Percentiles rank a stretch among this genome's conserved stretches.
phyloP scores from a whole-genome alignment of 1,140 invertebrate genomes.

The Hydropsyche tenuis region DNA sequence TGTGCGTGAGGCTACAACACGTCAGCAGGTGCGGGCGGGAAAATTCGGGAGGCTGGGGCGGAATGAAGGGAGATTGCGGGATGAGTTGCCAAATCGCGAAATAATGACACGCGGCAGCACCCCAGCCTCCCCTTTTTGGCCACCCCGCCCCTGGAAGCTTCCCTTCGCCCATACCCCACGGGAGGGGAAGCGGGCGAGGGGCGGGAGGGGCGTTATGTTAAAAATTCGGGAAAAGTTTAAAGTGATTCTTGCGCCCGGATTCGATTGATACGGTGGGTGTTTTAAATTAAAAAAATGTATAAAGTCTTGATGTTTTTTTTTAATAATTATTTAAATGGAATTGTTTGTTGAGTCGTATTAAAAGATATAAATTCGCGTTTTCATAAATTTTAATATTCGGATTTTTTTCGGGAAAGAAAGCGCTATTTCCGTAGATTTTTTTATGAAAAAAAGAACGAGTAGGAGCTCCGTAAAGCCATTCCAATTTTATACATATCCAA shows the following conservation, averaged over 20 bases:
- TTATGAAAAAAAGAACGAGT: slow-evolving; percentile 1
- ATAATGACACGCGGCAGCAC: slow-evolving; percentile 42
- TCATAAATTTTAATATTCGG: background rate
- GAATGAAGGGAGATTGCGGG: slow-evolving; percentile 28
- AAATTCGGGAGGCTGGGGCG: background rate
- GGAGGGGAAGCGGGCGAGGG: too few species aligned
- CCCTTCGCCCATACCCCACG: too few species aligned
- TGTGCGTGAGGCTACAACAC: slow-evolving; percentile 21
- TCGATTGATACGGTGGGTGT: slow-evolving; percentile 42
- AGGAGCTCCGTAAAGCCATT: slow-evolving; percentile 38
- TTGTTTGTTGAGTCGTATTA: too few species aligned
- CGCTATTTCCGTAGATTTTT: slow-evolving; percentile 29
- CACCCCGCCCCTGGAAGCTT: slow-evolving; percentile 1
- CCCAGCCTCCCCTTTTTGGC: background rate
- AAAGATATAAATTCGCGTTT: background rate
- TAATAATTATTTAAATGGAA: too few species aligned
- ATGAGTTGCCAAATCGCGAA: slow-evolving; percentile 50
- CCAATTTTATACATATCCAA: slow-evolving; percentile 47
- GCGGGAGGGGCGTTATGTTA: background rate
- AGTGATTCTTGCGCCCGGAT: slow-evolving; percentile 41
- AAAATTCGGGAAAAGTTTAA: slow-evolving; percentile 46
- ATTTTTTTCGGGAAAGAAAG: background rate
- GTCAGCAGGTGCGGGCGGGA: slow-evolving; percentile 33
- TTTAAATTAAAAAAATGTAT: background rate
- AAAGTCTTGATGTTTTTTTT: too few species aligned